Conservation (phyloP, 1,140 invertebrate genomes). For the Colletes gigas region DNA sequence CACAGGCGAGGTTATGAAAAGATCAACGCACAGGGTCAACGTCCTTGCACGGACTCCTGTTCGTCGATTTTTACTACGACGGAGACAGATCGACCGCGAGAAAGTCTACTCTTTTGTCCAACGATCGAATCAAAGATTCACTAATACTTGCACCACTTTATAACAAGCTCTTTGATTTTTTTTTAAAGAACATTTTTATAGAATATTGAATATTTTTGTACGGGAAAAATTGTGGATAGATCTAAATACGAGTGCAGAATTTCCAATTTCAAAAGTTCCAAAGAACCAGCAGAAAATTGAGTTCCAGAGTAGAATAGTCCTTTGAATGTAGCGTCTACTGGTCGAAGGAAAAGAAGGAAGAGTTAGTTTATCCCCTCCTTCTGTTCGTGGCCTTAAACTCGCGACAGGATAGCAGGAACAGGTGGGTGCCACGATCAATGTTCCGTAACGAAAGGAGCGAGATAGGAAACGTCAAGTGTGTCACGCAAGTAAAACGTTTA, state of each 20-base stretch:
- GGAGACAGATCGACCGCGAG: background rate
- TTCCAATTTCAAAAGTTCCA: too few species aligned
- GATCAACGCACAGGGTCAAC: slow-evolving; percentile 8
- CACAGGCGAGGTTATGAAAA: slow-evolving; percentile 13
- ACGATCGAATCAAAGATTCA: background rate
- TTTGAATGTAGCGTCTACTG: background rate
- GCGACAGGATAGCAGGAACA: slow-evolving; percentile 8
- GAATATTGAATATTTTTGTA: too few species aligned
- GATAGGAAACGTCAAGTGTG: slow-evolving; percentile 52
- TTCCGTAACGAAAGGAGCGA: slow-evolving; percentile 20
- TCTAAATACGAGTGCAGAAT: too few species aligned
- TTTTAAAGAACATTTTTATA: too few species aligned
- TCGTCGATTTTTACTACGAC: background rate
- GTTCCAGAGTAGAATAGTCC: too few species aligned
- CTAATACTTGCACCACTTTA: too few species aligned
- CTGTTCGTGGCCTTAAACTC: slow-evolving; percentile 53
- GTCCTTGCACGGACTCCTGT: background rate
- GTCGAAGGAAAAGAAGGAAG: background rate
- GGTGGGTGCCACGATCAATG: slow-evolving; percentile 19
- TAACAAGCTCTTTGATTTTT: too few species aligned
- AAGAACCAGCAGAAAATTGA: too few species aligned
- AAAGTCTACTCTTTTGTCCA: background rate
- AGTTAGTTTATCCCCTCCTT: slow-evolving; percentile 14
- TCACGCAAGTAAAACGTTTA: slow-evolving; percentile 55
- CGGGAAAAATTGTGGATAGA: too few species aligned